Evolutionary conservation across 2,113 vertebrate genomes (phyloP).

Genomic region (Sander lucioperca): DNA sequence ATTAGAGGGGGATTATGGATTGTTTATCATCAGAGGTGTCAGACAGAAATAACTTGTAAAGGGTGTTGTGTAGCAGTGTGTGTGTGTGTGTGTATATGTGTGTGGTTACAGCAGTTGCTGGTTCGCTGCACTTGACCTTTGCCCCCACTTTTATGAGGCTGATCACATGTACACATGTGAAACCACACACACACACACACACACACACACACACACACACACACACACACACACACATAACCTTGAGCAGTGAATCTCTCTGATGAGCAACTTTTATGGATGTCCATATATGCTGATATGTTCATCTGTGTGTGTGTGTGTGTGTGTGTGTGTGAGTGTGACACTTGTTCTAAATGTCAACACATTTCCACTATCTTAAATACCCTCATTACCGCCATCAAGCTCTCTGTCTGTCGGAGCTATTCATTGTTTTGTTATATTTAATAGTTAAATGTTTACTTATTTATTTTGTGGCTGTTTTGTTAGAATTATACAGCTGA

Average conservation of each 20-base stretch:
- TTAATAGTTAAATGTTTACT: too few species aligned
- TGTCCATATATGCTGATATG: neutral
- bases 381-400: too few species aligned
- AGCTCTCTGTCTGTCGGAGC: too few species aligned
- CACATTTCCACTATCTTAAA: too few species aligned
- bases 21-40: conserved; percentile 35
- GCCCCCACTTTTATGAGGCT: conserved; percentile 34
- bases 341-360: too few species aligned
- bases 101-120: conserved; percentile 55
- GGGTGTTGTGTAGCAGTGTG: neutral
- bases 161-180: conserved; percentile 30
- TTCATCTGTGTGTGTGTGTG: neutral
- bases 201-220: neutral
- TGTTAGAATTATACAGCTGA: too few species aligned
- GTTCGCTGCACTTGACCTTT: conserved; percentile 48
- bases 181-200: conserved; percentile 14
- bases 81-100: conserved; percentile 3
- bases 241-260: conserved; percentile 12
- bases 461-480: too few species aligned
- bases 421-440: too few species aligned
- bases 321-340: too few species aligned
- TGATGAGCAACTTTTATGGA: neutral
- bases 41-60: conserved; percentile 35
- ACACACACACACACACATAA: conserved; percentile 10
- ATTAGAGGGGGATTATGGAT: conserved; percentile 26